Conservation (phyloP, 2,113 vertebrate species). For the Montifringilla adamsi region DNA sequence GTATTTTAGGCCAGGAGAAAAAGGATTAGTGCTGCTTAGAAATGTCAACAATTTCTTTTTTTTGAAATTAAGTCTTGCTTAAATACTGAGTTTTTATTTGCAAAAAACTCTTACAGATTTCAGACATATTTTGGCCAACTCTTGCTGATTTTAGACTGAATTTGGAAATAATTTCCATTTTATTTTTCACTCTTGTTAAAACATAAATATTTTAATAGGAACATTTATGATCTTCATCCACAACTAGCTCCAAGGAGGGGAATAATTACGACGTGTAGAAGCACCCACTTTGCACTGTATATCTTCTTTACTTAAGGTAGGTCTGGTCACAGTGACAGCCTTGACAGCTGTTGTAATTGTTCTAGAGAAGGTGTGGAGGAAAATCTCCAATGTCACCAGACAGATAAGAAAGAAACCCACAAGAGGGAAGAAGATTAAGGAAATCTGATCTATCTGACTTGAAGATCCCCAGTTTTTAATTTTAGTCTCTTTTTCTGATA, state of each 20-base stretch:
- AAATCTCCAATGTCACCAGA: neutral
- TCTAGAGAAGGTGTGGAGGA: neutral
- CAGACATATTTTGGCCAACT: neutral
- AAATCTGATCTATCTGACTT: neutral
- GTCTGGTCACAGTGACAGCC: neutral
- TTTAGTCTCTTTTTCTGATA: neutral
- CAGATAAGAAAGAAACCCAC: neutral
- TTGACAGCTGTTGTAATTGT: conserved; percentile 1
- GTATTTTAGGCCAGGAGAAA: neutral
- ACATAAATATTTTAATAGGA: neutral
- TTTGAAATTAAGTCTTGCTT: neutral
- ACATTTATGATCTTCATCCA: neutral
- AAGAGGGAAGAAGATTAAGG: neutral
- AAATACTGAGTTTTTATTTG: neutral
- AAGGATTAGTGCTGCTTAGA: neutral
- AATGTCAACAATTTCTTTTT: neutral
- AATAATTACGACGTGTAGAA: neutral
- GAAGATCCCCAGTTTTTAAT: neutral
- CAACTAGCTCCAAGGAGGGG: neutral
- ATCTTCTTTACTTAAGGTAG: neutral
- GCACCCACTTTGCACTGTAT: neutral
- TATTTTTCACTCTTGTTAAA: neutral
- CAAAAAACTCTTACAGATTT: neutral
- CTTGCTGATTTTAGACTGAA: neutral
- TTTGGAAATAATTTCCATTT: neutral